Base-by-base conservation (phyloP, 2,113 vertebrate species). In the Alosa alosa region DNA sequence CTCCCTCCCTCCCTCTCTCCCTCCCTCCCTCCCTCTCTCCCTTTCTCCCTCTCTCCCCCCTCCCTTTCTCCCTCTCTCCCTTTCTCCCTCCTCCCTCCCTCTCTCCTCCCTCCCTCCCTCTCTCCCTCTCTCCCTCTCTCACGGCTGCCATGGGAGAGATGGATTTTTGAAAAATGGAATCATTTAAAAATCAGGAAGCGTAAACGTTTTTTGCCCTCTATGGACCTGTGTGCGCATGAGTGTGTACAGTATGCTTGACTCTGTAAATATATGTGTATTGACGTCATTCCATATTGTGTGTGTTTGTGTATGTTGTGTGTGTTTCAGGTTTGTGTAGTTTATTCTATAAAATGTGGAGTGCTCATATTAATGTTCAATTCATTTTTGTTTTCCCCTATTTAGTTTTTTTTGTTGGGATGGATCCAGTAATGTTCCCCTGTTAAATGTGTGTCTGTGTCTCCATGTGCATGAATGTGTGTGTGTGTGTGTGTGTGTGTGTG, bases 401-500 rank as follows among this genome's bases (percentile, higher is more conserved):
- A 25, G 50, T 18, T 17, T 0, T 25, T 4, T 64, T 64, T 64
- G 60, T 64, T 20, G 60, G 60, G 22, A 7, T 64, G 3, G 22
- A 64, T 25, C 0, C 22, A 4, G 60, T n/a, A n/a, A n/a, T 64
- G 20, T 64, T 64, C 60, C 4, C 22, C 7, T 64, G 75, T 45
- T 25, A 2, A 10, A 52, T 88, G 22, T 41, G 57, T n/a, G 57
- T 64, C 1, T 25, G 6, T 64, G 20, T 64, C 22, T 25, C 22
- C 52, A 17, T 83, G 82, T 36, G 47, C 31, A 20, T 41, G 44
- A 18, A 41, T 64, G 39, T 47, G 31, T n/a, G 25, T 6, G 81
- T 81, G 84, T 85, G 84, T 84, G 72, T 57, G 39, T 52, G 31
- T 86, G 47, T 86, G 49, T 87, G 83, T 88, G 57, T n/a, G 57